These are phyloP conservation scores for Lemur catta DNA, from an alignment of 2,797 vertebrate species.

Conservation along the genomic window DNA sequence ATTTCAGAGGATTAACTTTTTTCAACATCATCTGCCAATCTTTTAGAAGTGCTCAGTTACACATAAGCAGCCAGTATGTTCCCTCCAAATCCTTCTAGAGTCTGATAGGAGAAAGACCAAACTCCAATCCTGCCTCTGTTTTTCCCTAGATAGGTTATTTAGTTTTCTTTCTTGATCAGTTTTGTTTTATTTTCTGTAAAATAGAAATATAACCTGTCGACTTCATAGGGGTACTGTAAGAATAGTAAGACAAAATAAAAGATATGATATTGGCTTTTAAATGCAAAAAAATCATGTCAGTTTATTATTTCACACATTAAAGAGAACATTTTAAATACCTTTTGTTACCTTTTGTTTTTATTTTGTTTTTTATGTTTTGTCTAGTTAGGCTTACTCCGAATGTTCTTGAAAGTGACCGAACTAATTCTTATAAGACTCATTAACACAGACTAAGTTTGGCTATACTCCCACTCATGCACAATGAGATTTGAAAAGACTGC, in stretches of 20 bases:
- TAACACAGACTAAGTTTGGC: background rate
- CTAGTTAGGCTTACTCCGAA: background rate
- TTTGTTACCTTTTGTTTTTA: background rate
- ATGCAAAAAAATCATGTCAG: background rate
- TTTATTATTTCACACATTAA: slow-evolving; percentile 17
- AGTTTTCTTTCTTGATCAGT: background rate
- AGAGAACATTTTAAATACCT: background rate
- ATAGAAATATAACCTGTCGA: background rate
- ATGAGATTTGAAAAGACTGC: background rate
- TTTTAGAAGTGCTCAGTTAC: background rate
- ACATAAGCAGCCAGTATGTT: background rate
- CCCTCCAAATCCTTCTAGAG: background rate
- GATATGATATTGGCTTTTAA: background rate
- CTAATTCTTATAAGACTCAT: background rate
- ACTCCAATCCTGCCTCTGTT: background rate
- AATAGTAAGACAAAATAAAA: background rate
- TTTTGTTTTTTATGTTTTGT: background rate
- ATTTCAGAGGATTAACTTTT: slow-evolving; percentile 35
- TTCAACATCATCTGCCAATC: background rate
- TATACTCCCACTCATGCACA: background rate
- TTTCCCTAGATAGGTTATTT: background rate
- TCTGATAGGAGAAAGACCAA: background rate
- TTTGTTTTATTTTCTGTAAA: slow-evolving; percentile 35
- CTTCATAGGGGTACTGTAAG: background rate
- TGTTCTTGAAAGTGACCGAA: background rate